Evolutionary conservation across 2,797 vertebrate species (phyloP).

Genomic region (Silurus aristotelis): DNA sequence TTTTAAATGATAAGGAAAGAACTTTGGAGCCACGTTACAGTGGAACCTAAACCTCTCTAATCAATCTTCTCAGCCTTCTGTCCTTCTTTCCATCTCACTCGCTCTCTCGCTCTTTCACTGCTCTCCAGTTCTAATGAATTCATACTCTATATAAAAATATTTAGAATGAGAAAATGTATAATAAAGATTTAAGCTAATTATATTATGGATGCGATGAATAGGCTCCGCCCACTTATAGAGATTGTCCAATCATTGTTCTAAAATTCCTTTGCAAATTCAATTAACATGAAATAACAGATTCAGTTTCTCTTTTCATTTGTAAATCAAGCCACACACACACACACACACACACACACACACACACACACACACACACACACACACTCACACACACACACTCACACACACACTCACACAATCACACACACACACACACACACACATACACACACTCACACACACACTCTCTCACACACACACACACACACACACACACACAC

Average conservation of each 20-base stretch:
- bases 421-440: too few relatives aligned
- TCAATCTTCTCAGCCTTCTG: background rate
- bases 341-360: background rate
- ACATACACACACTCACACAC: too few relatives aligned
- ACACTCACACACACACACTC: too few relatives aligned
- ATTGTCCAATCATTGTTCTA: too few relatives aligned
- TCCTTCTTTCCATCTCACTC: background rate
- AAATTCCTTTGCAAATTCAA: background rate
- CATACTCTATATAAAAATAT: too few relatives aligned
- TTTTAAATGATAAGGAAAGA: background rate
- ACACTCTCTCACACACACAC: too few relatives aligned
- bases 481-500: too few relatives aligned
- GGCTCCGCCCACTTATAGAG: too few relatives aligned
- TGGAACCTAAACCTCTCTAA: background rate
- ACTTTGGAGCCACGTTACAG: background rate
- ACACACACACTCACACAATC: too few relatives aligned
- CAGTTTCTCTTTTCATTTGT: background rate
- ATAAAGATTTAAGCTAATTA: too few relatives aligned
- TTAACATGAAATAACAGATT: background rate
- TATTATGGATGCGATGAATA: too few relatives aligned
- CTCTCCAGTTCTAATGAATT: background rate
- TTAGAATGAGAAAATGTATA: too few relatives aligned
- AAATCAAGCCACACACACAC: background rate
- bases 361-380: background rate
- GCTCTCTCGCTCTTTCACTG: background rate